Conservation (phyloP, 2,113 vertebrate species). For the Eclectus roratus region DNA sequence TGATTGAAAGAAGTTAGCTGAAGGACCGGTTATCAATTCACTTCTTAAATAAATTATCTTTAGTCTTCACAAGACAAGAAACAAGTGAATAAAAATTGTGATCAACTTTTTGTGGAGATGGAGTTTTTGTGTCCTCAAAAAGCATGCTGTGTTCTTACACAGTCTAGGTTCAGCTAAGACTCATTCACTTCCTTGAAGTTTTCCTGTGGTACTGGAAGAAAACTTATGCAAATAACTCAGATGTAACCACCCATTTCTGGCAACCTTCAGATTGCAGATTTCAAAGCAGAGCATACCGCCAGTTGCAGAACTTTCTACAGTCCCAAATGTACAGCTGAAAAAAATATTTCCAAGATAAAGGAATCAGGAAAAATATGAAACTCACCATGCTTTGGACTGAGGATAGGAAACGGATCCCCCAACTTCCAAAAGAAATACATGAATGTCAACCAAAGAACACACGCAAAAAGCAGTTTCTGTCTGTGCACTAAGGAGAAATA, state of each 20-base stretch:
- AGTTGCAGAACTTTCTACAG: neutral
- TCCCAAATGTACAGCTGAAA: neutral
- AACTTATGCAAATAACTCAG: neutral
- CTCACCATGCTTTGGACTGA: constrained; percentile 97
- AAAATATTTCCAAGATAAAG: neutral
- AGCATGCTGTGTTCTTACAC: neutral
- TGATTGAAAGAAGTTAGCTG: neutral
- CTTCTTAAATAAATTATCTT: neutral
- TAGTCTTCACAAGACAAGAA: neutral
- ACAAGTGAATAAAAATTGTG: neutral
- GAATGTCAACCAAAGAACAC: constrained; percentile 95
- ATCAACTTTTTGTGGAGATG: neutral
- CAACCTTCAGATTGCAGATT: neutral
- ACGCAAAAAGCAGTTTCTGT: constrained; percentile 91
- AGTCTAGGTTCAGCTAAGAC: neutral
- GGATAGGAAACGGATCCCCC: constrained; percentile 96
- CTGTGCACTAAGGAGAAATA: constrained; percentile 82
- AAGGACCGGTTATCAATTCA: neutral
- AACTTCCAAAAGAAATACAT: constrained; percentile 99
- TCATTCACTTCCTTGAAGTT: neutral
- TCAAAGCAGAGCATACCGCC: neutral
- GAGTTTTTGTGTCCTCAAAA: neutral
- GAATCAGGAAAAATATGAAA: neutral
- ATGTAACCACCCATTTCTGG: neutral
- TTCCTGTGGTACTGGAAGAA: neutral